phyloP scores from a whole-genome alignment of 2,888 invertebrate species.

The Aphrophora alni region DNA sequence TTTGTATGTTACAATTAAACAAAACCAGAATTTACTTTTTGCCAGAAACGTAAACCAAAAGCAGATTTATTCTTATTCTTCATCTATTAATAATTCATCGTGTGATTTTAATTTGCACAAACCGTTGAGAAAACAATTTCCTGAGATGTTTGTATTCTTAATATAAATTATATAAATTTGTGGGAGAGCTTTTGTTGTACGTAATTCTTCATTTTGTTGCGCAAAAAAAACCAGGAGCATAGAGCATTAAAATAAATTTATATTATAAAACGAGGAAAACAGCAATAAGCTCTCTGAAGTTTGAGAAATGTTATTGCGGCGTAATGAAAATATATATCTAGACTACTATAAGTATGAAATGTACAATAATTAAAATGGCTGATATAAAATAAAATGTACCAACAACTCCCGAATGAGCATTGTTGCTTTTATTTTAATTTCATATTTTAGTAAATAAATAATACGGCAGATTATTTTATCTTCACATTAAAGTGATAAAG shows the following conservation, averaged over 20 bases:
- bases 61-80: too few species aligned
- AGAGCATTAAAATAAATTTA: conserved; percentile 3
- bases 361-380: background rate
- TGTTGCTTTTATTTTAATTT: too few species aligned
- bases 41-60: too few species aligned
- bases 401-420: too few species aligned
- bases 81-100: background rate
- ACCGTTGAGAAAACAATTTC: background rate
- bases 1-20: too few species aligned
- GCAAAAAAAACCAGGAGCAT: background rate
- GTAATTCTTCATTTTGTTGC: background rate
- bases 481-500: too few species aligned
- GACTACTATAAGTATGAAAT: background rate
- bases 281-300: background rate
- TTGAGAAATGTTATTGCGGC: background rate
- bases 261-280: background rate
- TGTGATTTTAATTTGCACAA: background rate
- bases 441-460: too few species aligned
- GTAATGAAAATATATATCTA: background rate
- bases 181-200: background rate
- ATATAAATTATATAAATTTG: conserved; percentile 2
- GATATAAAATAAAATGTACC: too few species aligned
- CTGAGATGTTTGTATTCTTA: background rate
- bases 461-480: too few species aligned
- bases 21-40: too few species aligned